A percentile compares a stretch with the other conserved stretches of the same genome.
phyloP scores from a whole-genome alignment of 2,888 invertebrate species.

The Ommatoiulus sabulosus region DNA sequence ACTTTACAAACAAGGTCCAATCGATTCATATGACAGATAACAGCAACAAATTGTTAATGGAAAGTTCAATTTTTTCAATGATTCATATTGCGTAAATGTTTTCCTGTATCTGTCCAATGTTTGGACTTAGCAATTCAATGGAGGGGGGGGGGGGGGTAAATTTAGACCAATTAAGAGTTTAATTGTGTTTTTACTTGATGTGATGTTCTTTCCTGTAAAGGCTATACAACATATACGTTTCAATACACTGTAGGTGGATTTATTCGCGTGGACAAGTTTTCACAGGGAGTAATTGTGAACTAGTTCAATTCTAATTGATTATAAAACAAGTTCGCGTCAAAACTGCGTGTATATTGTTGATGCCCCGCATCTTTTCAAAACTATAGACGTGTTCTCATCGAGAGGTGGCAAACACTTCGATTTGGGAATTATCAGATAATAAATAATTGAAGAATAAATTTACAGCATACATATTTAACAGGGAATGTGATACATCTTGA shows the following conservation, averaged over 20 bases:
- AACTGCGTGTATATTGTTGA: neutral
- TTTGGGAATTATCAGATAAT: neutral
- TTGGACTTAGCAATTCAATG: no score
- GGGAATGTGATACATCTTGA: no score
- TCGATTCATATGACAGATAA: no score
- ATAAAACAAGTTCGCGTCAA: neutral
- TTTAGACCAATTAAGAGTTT: no score
- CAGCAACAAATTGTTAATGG: no score
- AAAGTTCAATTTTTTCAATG: no score
- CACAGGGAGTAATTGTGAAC: neutral
- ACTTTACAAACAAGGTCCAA: no score
- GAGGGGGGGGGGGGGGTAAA: no score
- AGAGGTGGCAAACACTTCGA: neutral
- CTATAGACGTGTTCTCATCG: neutral
- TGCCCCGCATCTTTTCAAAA: conserved; percentile 5
- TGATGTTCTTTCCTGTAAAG: neutral
- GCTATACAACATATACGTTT: neutral
- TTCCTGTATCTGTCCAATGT: no score
- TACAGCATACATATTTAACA: no score
- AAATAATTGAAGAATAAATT: neutral
- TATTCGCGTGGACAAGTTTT: conserved; percentile 15
- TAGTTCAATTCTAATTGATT: conserved; percentile 25
- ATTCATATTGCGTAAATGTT: no score
- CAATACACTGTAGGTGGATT: neutral
- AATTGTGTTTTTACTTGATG: no score